phyloP scores from a whole-genome alignment of 2,113 vertebrate genomes.

The Zosterops japonicus region DNA sequence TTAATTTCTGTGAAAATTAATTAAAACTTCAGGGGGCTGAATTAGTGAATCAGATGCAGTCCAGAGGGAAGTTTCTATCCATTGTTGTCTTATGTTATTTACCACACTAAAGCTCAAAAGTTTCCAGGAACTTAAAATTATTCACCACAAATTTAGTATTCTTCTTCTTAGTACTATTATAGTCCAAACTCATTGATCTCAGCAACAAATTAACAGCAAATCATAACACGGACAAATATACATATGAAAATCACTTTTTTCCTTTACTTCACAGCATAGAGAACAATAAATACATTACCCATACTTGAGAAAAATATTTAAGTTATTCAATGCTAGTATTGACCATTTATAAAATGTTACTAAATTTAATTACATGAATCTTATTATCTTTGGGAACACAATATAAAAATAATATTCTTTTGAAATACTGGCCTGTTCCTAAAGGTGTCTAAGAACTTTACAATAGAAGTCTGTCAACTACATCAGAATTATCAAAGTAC shows the following conservation, averaged over 20 bases:
- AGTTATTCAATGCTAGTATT: neutral
- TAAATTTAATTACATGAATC: neutral
- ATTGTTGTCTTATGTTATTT: neutral
- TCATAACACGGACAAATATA: neutral
- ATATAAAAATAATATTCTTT: neutral
- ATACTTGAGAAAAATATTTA: neutral
- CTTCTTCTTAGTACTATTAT: neutral
- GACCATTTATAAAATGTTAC: neutral
- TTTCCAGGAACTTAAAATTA: neutral
- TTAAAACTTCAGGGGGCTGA: neutral
- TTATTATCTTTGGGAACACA: neutral
- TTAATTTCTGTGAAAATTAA: neutral
- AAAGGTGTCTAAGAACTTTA: neutral
- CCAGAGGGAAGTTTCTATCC: neutral
- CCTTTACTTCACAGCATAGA: neutral
- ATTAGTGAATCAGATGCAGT: neutral
- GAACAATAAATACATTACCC: neutral
- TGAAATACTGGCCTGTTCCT: neutral
- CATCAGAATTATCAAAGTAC: neutral
- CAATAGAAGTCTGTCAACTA: neutral
- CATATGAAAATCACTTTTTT: neutral
- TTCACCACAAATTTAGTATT: neutral
- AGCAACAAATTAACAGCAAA: neutral
- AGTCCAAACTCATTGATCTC: neutral
- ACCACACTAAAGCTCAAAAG: neutral